These are phyloP conservation scores for Myiotriccus ornatus DNA, from an alignment of 2,797 vertebrate species.

Conservation along the genomic window DNA sequence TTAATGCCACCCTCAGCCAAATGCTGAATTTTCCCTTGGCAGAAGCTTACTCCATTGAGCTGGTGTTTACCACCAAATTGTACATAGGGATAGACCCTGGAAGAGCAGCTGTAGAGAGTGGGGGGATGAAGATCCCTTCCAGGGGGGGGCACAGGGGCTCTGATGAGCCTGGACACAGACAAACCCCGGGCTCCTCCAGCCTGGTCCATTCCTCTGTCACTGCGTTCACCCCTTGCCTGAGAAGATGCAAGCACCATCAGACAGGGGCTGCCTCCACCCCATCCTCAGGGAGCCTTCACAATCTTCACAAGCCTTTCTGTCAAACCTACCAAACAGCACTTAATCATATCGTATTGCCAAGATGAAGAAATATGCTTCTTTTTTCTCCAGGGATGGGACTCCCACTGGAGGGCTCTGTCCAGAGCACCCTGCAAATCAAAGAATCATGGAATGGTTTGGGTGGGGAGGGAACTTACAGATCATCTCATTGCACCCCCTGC, in stretches of 20 bases:
- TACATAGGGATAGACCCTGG: not conserved
- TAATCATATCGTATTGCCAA: accelerated
- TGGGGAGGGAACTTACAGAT: not conserved
- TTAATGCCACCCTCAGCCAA: not conserved
- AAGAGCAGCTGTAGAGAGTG: not conserved
- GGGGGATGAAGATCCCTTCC: not conserved
- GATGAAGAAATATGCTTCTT: accelerated
- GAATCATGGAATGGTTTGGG: not conserved
- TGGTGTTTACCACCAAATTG: not conserved
- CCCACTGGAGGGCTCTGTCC: not conserved
- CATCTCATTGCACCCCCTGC: accelerated
- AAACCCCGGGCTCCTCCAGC: not conserved
- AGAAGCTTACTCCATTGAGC: not conserved
- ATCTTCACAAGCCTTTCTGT: not conserved
- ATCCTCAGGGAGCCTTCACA: not conserved
- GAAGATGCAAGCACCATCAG: not conserved
- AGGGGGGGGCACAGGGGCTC: not conserved
- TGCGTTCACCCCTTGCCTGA: accelerated
- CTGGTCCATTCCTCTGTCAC: accelerated
- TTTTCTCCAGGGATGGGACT: not conserved
- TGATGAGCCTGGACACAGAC: not conserved
- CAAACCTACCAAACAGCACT: not conserved
- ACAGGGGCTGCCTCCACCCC: not conserved
- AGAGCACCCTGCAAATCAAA: not conserved
- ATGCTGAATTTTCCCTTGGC: not conserved